Conservation (phyloP, 2,797 vertebrate species). For the Smutsia gigantea region DNA sequence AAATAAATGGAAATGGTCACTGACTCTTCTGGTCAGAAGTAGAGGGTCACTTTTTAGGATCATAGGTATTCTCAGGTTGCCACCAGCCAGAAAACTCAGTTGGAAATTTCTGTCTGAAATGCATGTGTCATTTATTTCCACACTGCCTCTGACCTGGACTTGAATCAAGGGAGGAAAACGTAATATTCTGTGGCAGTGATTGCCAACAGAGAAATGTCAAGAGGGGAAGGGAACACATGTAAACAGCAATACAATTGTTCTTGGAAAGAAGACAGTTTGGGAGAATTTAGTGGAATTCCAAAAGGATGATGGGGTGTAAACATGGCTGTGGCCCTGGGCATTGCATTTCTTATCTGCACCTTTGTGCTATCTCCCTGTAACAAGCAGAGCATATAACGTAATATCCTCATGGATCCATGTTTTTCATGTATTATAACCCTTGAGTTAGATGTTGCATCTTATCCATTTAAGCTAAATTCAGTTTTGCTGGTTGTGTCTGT, state of each 20-base stretch:
- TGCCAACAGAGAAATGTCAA: not conserved
- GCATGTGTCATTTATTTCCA: not conserved
- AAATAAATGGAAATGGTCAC: not conserved
- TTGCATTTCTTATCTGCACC: not conserved
- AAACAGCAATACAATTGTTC: not conserved
- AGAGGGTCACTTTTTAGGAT: not conserved
- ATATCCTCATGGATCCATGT: not conserved
- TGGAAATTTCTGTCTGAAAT: not conserved
- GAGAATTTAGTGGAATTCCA: constrained; percentile 47
- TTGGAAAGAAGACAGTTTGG: constrained; percentile 51
- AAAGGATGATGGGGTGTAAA: constrained; percentile 8
- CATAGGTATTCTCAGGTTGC: not conserved
- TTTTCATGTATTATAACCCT: not conserved
- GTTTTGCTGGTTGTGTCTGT: constrained; percentile 36
- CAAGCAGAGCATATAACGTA: not conserved
- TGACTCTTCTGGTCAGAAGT: not conserved
- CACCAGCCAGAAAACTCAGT: not conserved
- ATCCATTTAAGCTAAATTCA: not conserved
- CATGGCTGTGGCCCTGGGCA: not conserved
- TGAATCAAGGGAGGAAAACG: not conserved
- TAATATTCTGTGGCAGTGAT: not conserved
- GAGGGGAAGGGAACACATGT: not conserved
- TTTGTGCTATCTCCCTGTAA: not conserved
- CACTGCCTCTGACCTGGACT: not conserved
- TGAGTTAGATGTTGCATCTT: constrained; percentile 9